These are phyloP conservation scores for Carpatolechia fugitivella DNA, from an alignment of 2,888 invertebrate genomes.

Conservation along the genomic window DNA sequence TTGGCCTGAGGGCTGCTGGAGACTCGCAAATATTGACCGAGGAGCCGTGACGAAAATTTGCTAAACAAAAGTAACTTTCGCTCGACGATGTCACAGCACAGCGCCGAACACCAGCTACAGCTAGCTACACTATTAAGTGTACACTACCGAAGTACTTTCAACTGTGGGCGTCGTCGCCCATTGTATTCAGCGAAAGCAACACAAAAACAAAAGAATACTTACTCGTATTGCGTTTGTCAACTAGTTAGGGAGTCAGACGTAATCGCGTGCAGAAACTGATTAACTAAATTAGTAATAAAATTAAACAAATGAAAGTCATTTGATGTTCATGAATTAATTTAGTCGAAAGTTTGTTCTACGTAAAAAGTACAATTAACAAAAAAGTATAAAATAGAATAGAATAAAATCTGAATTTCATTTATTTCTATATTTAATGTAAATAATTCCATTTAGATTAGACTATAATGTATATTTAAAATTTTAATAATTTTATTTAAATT, in stretches of 20 bases:
- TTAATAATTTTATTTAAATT: too few relatives aligned
- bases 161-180: conserved; percentile 59
- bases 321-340: too few relatives aligned
- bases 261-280: background rate
- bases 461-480: too few relatives aligned
- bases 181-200: conserved; percentile 66
- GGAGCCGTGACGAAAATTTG: conserved; percentile 42
- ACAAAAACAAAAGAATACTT: conserved; percentile 57
- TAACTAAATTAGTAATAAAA: background rate
- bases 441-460: too few relatives aligned
- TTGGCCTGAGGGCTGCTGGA: conserved; percentile 5
- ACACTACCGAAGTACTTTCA: conserved; percentile 59
- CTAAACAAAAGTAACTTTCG: conserved; percentile 62
- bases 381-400: too few relatives aligned
- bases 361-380: too few relatives aligned
- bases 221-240: conserved; percentile 21
- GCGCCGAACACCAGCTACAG: conserved; percentile 18
- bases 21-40: conserved; percentile 48
- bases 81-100: conserved; percentile 39
- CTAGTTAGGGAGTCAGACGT: background rate
- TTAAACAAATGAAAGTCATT: background rate
- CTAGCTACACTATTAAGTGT: background rate
- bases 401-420: too few relatives aligned
- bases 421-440: too few relatives aligned
- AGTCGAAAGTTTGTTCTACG: too few relatives aligned